Percentiles rank a stretch among this genome's conserved stretches.
phyloP scores from a whole-genome alignment of 2,797 vertebrate species.

The Sebastes elongatus region DNA sequence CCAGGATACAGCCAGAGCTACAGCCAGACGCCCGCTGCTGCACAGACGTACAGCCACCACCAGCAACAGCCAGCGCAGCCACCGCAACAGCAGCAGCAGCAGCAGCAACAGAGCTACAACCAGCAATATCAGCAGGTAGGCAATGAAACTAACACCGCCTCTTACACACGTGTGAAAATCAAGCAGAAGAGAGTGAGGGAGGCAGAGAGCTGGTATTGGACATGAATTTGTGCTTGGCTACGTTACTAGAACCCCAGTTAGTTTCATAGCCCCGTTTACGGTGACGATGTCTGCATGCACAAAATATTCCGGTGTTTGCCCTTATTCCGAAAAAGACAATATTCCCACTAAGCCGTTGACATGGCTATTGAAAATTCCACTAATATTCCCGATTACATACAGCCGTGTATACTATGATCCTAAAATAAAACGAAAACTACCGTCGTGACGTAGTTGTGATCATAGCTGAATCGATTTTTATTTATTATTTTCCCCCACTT shows the following conservation, averaged over 20 bases:
- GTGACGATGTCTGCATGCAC: not conserved
- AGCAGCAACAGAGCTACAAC: conserved; percentile 85
- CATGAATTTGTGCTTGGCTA: no score
- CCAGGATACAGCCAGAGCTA: conserved; percentile 87
- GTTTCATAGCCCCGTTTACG: not conserved
- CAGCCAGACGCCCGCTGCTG: conserved; percentile 78
- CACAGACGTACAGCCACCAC: conserved; percentile 82
- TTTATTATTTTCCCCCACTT: no score
- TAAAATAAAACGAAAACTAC: no score
- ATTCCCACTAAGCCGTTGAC: not conserved
- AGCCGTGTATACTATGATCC: no score
- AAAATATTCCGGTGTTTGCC: not conserved
- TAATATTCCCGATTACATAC: not conserved
- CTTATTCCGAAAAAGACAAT: not conserved
- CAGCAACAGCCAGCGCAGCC: conserved; percentile 70
- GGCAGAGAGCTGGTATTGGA: not conserved
- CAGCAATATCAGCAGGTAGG: conserved; percentile 93
- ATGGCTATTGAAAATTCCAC: not conserved
- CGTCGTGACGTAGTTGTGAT: no score
- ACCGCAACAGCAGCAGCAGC: conserved; percentile 24
- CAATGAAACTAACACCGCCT: not conserved
- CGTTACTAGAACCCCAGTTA: not conserved
- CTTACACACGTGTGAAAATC: not conserved
- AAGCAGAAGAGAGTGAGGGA: no score
- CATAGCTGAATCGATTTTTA: no score